Conservation (phyloP, 2,888 invertebrate species). For the Glomeris marginata region DNA sequence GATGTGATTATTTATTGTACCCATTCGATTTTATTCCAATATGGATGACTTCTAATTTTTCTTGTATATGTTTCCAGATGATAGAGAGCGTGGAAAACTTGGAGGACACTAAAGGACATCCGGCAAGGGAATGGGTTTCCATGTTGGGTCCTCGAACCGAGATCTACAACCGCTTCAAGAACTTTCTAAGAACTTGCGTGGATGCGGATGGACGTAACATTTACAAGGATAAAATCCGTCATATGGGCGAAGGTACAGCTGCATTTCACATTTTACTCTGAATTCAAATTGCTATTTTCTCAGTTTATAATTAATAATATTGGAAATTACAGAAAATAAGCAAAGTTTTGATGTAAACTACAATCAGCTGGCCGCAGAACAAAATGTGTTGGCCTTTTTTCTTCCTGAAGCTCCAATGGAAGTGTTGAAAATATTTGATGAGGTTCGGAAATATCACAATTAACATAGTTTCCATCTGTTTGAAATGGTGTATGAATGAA, state of each 20-base stretch:
- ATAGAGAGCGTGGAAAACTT: constrained; percentile 95
- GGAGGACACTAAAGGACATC: constrained; percentile 92
- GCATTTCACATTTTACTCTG: background rate
- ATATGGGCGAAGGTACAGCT: constrained; percentile 66
- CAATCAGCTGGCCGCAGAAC: constrained; percentile 70
- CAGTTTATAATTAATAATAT: background rate
- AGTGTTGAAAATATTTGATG: constrained; percentile 91
- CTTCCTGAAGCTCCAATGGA: constrained; percentile 93
- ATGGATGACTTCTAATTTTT: background rate
- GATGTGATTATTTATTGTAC: constrained; percentile 36
- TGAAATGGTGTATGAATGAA: background rate
- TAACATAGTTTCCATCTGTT: background rate
- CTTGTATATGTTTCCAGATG: constrained; percentile 35
- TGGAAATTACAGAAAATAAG: constrained; percentile 35
- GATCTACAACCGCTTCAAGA: constrained; percentile 81
- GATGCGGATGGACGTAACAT: constrained; percentile 74
- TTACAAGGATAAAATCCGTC: constrained; percentile 79
- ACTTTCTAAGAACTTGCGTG: constrained; percentile 77
- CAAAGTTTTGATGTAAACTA: constrained; percentile 87
- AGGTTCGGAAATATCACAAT: constrained; percentile 38
- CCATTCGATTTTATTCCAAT: background rate
- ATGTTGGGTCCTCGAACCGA: constrained; percentile 92
- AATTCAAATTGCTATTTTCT: constrained; percentile 5
- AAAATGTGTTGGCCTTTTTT: constrained; percentile 90
- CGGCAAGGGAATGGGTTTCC: constrained; percentile 89